phyloP scores from a whole-genome alignment of 2,113 vertebrate species.

The Sarotherodon lohbergeri region DNA sequence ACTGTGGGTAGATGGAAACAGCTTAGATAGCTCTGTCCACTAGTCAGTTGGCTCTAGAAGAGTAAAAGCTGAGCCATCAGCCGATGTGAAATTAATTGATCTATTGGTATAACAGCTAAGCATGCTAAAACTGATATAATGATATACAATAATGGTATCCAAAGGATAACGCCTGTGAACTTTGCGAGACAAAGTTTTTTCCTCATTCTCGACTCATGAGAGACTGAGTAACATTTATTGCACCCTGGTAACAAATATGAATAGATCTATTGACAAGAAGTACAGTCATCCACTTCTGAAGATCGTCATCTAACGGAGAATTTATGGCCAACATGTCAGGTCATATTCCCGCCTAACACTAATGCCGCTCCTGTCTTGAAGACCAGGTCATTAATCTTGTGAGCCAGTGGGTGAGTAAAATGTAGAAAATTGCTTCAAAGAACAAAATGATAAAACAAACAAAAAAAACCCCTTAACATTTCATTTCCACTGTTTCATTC shows the following conservation, averaged over 20 bases:
- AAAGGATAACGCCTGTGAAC: background rate
- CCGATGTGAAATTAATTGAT: background rate
- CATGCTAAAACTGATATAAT: background rate
- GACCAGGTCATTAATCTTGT: background rate
- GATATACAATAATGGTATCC: background rate
- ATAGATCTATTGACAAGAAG: background rate
- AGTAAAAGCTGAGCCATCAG: background rate
- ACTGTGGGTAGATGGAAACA: background rate
- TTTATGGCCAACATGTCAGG: background rate
- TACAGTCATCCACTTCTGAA: background rate
- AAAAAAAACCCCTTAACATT: accelerated
- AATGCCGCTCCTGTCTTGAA: background rate
- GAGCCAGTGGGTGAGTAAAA: background rate
- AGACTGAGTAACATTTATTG: background rate
- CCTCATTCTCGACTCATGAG: background rate
- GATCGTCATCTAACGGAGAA: background rate
- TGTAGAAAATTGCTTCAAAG: background rate
- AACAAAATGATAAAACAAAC: background rate
- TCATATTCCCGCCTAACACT: background rate
- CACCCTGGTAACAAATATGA: background rate
- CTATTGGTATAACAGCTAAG: background rate
- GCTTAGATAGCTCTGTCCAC: background rate
- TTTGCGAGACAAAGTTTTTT: background rate
- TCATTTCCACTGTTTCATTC: background rate
- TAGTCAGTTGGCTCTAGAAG: background rate